Evolutionary conservation across 2,113 vertebrate species (phyloP), one percentile per base, ranked within the genome.

Genomic region (Zosterops lateralis): DNA sequence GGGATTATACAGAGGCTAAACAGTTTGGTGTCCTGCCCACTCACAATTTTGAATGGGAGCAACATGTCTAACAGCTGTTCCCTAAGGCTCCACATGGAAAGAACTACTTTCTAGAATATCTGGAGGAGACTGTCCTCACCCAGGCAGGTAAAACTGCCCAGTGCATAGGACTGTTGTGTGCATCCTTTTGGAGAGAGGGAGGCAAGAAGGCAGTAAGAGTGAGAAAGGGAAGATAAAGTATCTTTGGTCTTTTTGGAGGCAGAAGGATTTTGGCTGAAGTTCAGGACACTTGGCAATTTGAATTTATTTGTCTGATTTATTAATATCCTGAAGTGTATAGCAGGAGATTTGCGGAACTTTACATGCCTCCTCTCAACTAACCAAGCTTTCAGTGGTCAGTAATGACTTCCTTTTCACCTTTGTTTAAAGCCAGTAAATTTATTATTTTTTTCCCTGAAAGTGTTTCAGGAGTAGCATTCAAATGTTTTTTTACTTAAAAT

Each of bases 151-250:
- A 74, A 89, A 17, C 24, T 64, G 28, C 48, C 5, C 31, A 54
- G 7, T 0, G 2, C 16, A 2, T 13, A 21, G 10, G 24, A 31
- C 5, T 79, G 31, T 7, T 57, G 12, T 25, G 8, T 28, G 9
- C 28, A 28, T 50, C 9, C 6, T 54, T 84, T 84, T 36, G 36
- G 16, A 29, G 6, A 17, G 5, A 7, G 10, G 3, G 10, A 22
- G 15, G 6, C 6, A 25, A 71, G 24, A 38, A 51, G 29, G 11
- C 17, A 54, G 9, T 1, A 45, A 53, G 34, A 71, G 10, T 78
- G 44, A 77, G 13, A 84, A 84, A 64, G 3, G 4, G 15, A 21
- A 61, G 16, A 4, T 28, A 25, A 34, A 44, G 17, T 24, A 9
- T 38, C 18, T 9, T 17, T 4, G 14, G 32, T 29, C 22, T 73